These are phyloP conservation scores for Recurvirostra avosetta DNA, from an alignment of 2,113 vertebrate genomes.

Conservation along the genomic window DNA sequence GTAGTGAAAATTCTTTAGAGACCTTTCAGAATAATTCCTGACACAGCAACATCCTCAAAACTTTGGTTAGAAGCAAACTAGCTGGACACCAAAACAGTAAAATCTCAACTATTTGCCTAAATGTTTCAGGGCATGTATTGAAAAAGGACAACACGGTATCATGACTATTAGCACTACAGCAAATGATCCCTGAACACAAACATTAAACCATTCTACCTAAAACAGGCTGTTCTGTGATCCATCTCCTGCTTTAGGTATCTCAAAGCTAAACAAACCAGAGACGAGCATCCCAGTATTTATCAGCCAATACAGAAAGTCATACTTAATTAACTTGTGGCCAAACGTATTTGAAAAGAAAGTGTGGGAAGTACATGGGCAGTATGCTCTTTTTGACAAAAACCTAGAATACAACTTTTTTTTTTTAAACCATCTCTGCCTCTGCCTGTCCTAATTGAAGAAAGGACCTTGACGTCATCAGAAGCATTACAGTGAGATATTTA, in stretches of 20 bases:
- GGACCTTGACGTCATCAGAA: not conserved
- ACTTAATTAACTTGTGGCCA: not conserved
- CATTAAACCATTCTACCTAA: not conserved
- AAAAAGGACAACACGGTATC: not conserved
- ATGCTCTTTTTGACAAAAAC: not conserved
- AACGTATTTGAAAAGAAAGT: not conserved
- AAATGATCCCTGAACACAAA: not conserved
- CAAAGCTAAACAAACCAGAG: not conserved
- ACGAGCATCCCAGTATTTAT: not conserved
- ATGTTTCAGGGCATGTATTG: not conserved
- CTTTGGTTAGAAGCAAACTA: not conserved
- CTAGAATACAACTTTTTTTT: not conserved
- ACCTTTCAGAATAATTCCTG: not conserved
- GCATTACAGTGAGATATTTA: not conserved
- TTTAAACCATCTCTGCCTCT: not conserved
- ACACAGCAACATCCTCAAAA: not conserved
- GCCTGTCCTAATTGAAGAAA: not conserved
- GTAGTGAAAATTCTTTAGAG: slow-evolving; percentile 26
- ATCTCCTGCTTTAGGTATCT: not conserved
- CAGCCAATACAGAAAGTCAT: not conserved
- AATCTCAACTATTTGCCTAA: not conserved
- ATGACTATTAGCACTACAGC: not conserved
- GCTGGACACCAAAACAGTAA: not conserved
- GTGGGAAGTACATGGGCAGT: not conserved
- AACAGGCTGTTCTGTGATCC: not conserved